phyloP scores from a whole-genome alignment of 2,888 invertebrate species.

The Ferrisia virgata region DNA sequence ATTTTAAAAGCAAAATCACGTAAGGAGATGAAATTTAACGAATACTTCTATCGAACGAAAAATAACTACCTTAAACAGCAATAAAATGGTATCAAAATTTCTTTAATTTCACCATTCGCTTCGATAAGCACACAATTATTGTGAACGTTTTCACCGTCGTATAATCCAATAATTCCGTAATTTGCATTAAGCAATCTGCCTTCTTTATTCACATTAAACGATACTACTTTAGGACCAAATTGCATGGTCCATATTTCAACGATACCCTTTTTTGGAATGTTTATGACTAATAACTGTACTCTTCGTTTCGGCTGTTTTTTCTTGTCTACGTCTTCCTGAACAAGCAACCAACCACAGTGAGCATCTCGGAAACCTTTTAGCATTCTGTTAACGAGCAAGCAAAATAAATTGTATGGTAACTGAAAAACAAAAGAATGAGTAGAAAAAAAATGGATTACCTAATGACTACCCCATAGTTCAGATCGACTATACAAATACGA shows the following conservation, averaged over 20 bases:
- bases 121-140: slow-evolving; percentile 76
- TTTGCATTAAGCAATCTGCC: slow-evolving; percentile 76
- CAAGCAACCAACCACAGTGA: slow-evolving; percentile 89
- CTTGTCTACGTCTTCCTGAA: slow-evolving; percentile 61
- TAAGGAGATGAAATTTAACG: not conserved
- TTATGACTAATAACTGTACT: slow-evolving; percentile 79
- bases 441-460: slow-evolving; percentile 59
- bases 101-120: slow-evolving; percentile 76
- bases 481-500: slow-evolving; percentile 81
- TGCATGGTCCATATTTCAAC: slow-evolving; percentile 91
- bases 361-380: slow-evolving; percentile 81
- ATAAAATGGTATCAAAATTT: slow-evolving; percentile 85
- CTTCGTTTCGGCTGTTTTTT: slow-evolving; percentile 47
- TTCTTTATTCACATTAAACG: slow-evolving; percentile 83
- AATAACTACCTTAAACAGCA: slow-evolving; percentile 65
- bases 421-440: not conserved
- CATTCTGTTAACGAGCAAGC: slow-evolving; percentile 47
- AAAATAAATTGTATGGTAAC: not conserved
- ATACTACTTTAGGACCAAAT: slow-evolving; percentile 83
- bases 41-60: not conserved
- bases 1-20: not conserved
- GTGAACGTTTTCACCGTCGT: slow-evolving; percentile 59
- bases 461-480: slow-evolving; percentile 71
- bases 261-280: slow-evolving; percentile 86
- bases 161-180: slow-evolving; percentile 75